phyloP scores from a whole-genome alignment of 2,113 vertebrate species.

The Charina bottae region DNA sequence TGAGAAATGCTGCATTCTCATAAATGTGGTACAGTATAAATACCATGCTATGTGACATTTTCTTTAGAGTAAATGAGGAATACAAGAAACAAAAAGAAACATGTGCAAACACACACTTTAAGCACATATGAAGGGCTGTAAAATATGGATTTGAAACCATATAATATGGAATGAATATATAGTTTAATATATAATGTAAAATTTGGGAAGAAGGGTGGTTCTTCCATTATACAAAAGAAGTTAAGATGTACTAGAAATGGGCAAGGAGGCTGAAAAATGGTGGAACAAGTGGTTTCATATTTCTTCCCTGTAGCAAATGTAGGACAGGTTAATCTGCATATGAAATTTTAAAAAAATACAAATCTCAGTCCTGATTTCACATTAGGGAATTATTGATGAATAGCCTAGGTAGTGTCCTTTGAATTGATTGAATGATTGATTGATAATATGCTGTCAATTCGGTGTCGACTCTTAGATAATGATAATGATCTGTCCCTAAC shows the following conservation, averaged over 20 bases:
- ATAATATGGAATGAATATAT: background rate
- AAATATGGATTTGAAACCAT: background rate
- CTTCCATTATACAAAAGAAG: background rate
- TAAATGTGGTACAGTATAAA: background rate
- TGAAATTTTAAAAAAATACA: background rate
- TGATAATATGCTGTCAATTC: too few relatives aligned
- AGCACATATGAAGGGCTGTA: background rate
- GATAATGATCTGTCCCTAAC: too few relatives aligned
- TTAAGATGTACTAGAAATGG: background rate
- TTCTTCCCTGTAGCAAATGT: background rate
- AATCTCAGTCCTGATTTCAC: background rate
- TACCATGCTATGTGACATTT: background rate
- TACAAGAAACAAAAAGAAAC: background rate
- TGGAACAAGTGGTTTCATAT: background rate
- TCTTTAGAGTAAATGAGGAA: background rate
- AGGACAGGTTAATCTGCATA: background rate
- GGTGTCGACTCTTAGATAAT: too few relatives aligned
- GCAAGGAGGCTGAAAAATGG: background rate
- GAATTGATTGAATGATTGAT: background rate
- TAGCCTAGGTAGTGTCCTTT: background rate
- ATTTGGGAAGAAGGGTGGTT: background rate
- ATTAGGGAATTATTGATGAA: background rate
- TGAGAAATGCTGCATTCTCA: background rate
- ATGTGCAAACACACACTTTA: background rate
- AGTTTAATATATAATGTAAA: background rate